Evolutionary conservation across 1,140 invertebrate genomes (phyloP).

Genomic region (Acyrthosiphon pisum): DNA sequence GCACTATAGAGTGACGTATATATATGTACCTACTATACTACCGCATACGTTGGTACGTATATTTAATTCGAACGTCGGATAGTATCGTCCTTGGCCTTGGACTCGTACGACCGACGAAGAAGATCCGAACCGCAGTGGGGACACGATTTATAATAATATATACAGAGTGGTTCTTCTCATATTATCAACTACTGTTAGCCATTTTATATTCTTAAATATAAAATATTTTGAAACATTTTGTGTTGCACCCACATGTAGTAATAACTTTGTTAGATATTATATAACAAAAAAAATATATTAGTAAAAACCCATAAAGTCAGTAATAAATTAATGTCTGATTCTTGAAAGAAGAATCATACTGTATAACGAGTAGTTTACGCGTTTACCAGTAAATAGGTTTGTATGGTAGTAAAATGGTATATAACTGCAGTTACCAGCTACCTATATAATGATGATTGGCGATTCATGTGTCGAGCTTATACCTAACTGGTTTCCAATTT

Average conservation of each 20-base stretch:
- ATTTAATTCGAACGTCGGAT: not conserved
- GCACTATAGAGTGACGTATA: not conserved
- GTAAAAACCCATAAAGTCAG: not conserved
- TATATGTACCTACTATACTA: not conserved
- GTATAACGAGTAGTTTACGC: not conserved
- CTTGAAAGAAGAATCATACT: not conserved
- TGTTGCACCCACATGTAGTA: not conserved
- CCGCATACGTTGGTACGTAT: not conserved
- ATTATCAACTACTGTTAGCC: not conserved
- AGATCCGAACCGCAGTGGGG: conserved; percentile 18
- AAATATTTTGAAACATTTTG: not conserved
- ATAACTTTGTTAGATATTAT: not conserved
- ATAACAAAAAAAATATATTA: not conserved
- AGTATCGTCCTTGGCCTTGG: conserved; percentile 6
- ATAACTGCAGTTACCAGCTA: not conserved
- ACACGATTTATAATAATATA: too few relatives aligned
- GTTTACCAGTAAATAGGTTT: not conserved
- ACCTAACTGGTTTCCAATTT: not conserved
- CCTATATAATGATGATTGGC: not conserved
- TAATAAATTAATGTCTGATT: not conserved
- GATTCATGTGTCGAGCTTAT: not conserved
- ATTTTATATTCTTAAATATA: not conserved
- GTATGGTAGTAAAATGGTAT: not conserved
- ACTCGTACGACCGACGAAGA: not conserved
- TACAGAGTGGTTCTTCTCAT: conserved; percentile 3